Evolutionary conservation across 2,113 vertebrate species (phyloP), one percentile per base, ranked within the genome.

Genomic region (Atractosteus spatula): DNA sequence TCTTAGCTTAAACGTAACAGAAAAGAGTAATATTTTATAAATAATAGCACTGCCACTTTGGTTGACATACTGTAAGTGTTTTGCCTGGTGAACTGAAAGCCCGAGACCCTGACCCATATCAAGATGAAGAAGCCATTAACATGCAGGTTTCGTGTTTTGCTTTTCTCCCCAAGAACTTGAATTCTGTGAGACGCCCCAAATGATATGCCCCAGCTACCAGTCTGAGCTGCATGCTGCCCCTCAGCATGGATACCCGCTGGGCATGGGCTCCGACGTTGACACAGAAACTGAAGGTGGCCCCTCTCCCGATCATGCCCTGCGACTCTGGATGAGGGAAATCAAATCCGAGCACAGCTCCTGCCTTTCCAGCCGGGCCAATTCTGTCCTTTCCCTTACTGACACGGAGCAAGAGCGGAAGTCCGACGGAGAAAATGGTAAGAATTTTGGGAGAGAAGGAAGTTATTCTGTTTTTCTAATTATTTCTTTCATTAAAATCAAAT

Each of bases 331-430:
- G 93, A 89, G 92, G 7, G 96, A 95, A 3, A 91, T 96, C 81
- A 97, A 98, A 79, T 98, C 96, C 0, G 94, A 97, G 78, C 96
- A 96, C 78, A 98, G 96, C 79, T 98, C 97, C 68, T 97, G 96
- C 74, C 85, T 98, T 78, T 96, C 96, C 0, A 98, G 96, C 89
- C 92, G 96, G 0, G 96, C 97, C 79, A 98, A 98, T 84, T 98
- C 96, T 0, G 95, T 95, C 0, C 81, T 98, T 67, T 98, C 97
- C 59, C 94, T 98, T 78, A 98, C 96, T 1, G 97, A 98, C 87
- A 98, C 97, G 2, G 96, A 98, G 86, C 97, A 96, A 41, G 97
- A 98, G 83, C 89, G 95, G 88, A 98, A 97, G 82, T 97, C 96
- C 41, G 95, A 98, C 81, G 94, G 91, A n/a, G 96, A 98, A 79